Base-by-base conservation (phyloP, 37 sponge, comb jelly and placozoan species). In the Diacarnus erythraeanus region DNA sequence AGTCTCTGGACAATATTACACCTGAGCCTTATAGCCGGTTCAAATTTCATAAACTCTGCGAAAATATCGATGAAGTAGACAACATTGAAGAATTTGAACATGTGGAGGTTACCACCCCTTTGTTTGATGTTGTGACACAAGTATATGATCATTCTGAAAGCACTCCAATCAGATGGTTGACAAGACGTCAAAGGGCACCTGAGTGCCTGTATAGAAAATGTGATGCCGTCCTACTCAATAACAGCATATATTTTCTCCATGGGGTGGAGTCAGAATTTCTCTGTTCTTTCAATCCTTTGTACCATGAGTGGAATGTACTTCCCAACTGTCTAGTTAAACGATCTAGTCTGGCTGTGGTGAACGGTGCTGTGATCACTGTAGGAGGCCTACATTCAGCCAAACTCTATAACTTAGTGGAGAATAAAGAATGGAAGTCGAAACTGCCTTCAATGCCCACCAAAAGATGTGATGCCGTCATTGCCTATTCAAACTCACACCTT, bases 391-490 rank as follows among this genome's bases (percentile, higher is more conserved):
- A 65, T 25, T 65, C 66, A 31, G 33, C 29, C 66, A 65, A 31
- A 30, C 66, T 65, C 33, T 65, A 65, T 30, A 65, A 35, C 9
- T 30, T 8, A 15, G 66, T 65, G 31, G 66, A 30, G 2, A 3
- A 31, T 18, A 5, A 71, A 15, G n/a, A n/a, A 2, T 71, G 71
- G 71, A 23, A 20, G 22, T n/a, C 38, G 43, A 8, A 12, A n/a
- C 27, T 71, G 2, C 71, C 71, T 3, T 37, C 71, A 2, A 71
- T 71, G 71, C 42, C 5, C 22, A 71, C 71, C 44, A 42, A 35
- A 12, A 17, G 71, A 37, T 71, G 22, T 26, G 35, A 71, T 40
- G 8, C 71, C 44, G 38, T 71, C 71, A n/a, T n/a, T 3, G 44
- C 27, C 3, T 27, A 10, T 21, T 42, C 43, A 3, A 37, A 12